Evolutionary conservation across 2,797 vertebrate genomes (phyloP).

Genomic region (Rhinatrema bivittatum): DNA sequence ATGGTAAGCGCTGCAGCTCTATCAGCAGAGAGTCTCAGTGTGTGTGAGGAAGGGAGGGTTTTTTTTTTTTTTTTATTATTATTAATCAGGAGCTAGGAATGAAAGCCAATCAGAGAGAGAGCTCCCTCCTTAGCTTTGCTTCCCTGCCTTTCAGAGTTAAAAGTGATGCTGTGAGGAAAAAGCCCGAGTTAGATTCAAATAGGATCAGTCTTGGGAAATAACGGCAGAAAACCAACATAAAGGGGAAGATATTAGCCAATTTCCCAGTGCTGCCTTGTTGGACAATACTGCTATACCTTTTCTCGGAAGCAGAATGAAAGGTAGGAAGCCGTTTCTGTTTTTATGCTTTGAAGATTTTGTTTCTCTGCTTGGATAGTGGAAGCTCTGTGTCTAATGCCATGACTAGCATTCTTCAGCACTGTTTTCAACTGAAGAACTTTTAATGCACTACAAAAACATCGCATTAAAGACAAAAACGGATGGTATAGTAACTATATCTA

Average conservation of each 20-base stretch:
- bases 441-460: no score
- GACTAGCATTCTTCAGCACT: no score
- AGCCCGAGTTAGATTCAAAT: conserved; percentile 60
- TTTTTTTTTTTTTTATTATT: conserved; percentile 5
- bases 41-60: conserved; percentile 29
- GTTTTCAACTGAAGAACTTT: no score
- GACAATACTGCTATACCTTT: conserved; percentile 36
- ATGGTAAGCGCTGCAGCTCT: conserved; percentile 47
- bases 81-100: conserved; percentile 66
- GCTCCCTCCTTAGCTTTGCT: conserved; percentile 53
- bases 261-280: conserved; percentile 36
- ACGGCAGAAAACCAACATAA: conserved; percentile 31
- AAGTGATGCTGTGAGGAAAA: conserved; percentile 68
- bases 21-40: conserved; percentile 36
- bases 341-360: conserved; percentile 20
- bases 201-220: conserved; percentile 44
- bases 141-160: conserved; percentile 75
- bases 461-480: no score
- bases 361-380: no score
- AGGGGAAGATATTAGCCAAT: conserved; percentile 26
- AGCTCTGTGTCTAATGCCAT: no score
- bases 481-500: no score
- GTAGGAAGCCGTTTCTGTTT: conserved; percentile 47
- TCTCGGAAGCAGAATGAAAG: conserved; percentile 46
- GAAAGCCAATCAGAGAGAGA: conserved; percentile 76